Evolutionary conservation across 1,140 invertebrate species (phyloP), one percentile per base, ranked within the genome.

Genomic region (Nymphalis io): DNA sequence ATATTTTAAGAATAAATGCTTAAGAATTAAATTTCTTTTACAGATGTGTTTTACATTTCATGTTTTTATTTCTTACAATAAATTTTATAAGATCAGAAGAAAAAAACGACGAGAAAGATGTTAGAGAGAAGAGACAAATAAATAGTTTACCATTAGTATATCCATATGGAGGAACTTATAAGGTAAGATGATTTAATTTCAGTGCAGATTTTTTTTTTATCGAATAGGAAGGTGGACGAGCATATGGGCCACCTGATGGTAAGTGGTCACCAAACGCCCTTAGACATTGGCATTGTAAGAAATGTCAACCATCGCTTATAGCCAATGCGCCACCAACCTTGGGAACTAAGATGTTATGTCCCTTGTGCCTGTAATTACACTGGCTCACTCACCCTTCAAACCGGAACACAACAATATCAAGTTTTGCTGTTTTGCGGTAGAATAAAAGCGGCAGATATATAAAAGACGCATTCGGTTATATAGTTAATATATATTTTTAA

Each of bases 91-190:
- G 38, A 55, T 12, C 46, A 33, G 59, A 51, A 23, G 62, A 57
- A 23, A 21, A 21, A 23, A 23, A 21, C 13, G 11, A 53, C 21
- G 21, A 64, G 8, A 67, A 60, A n/a, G 73, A 81, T 48, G 67
- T 73, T 2, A 79, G 83, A 60, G 59, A 66, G 2, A 89, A 83
- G 67, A 68, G 88, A 10, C 88, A 90, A 72, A 73, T 90, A 27
- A 89, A 89, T 60, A 71, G 77, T 55, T 51, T 92, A 44, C 90
- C 90, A 5, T 58, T 92, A 5, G 78, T 92, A 5, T 92, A 85
- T 73, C 89, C 89, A 0, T 85, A 88, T 71, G 91, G 91, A 72
- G 87, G 70, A 20, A 92, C 85, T 60, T 92, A 86, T 64, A 91
- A 91, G 87, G 91, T 90, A 81, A 64, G 44, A 53, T 53, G 2